These are phyloP conservation scores for Tholera decimalis DNA, from an alignment of 2,888 invertebrate species.

Conservation along the genomic window DNA sequence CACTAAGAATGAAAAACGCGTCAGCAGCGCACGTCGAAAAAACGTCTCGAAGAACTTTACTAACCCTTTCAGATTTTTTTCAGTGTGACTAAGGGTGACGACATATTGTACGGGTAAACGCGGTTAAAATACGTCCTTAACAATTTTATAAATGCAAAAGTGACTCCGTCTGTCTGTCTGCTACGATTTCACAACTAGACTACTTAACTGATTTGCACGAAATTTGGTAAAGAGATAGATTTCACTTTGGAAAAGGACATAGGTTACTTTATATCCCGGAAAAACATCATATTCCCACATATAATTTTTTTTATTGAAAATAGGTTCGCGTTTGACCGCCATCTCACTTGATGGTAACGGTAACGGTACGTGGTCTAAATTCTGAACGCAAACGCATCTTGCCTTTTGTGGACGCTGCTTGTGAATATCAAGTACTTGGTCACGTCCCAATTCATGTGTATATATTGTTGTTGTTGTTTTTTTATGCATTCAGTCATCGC, in stretches of 20 bases:
- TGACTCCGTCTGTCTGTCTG: no score
- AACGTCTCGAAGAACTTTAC: constrained; percentile 76
- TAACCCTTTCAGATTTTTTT: constrained; percentile 78
- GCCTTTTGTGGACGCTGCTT: constrained; percentile 67
- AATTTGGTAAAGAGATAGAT: no score
- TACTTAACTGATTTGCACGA: no score
- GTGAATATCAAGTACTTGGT: constrained; percentile 74
- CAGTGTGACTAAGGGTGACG: constrained; percentile 58
- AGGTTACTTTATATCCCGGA: no score
- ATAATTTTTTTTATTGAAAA: no score
- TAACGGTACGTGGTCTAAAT: constrained; percentile 81
- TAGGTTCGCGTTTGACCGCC: no score
- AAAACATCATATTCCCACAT: no score
- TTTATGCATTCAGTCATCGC: no score
- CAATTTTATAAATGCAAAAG: not conserved
- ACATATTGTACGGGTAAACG: constrained; percentile 3
- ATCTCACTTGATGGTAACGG: no score
- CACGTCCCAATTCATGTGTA: constrained; percentile 77
- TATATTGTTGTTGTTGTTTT: no score
- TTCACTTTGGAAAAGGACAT: no score
- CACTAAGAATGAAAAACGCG: constrained; percentile 72
- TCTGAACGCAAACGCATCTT: constrained; percentile 75
- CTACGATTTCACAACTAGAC: no score
- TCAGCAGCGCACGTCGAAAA: constrained; percentile 70
- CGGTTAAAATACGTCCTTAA: not conserved